phyloP scores from a whole-genome alignment of 1,140 invertebrate genomes.

The Brachionus paranguensis region DNA sequence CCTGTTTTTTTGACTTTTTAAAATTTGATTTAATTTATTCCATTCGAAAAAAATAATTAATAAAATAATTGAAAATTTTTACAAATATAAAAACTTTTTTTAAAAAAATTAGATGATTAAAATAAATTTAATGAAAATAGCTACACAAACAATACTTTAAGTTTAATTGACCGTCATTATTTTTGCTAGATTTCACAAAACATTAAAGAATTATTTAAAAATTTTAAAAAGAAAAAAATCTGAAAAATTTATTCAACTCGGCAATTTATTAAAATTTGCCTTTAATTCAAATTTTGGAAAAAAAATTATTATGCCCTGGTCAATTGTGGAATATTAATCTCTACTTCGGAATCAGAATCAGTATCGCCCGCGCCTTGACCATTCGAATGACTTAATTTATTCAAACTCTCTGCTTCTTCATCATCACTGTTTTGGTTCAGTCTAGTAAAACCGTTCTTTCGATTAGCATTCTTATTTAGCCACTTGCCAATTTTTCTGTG shows the following conservation, averaged over 20 bases:
- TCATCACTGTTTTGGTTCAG: conserved; percentile 30
- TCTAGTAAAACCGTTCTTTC: conserved; percentile 18
- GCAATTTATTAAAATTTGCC: neutral
- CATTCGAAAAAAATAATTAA: neutral
- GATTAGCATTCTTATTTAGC: conserved; percentile 20
- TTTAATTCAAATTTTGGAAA: neutral
- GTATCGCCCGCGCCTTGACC: neutral
- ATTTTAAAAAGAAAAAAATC: neutral
- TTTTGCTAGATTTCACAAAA: neutral
- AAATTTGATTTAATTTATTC: neutral
- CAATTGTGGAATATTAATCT: conserved; percentile 37
- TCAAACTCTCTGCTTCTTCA: conserved; percentile 33
- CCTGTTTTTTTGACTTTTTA: too few relatives aligned
- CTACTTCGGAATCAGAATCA: conserved; percentile 15
- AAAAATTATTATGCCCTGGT: conserved; percentile 1
- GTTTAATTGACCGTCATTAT: neutral
- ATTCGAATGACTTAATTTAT: neutral
- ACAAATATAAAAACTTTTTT: neutral
- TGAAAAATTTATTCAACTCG: neutral
- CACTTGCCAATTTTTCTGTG: conserved; percentile 21
- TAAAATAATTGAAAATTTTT: neutral
- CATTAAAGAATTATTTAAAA: neutral
- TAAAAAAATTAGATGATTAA: neutral
- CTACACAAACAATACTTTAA: neutral
- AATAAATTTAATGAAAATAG: neutral